A percentile compares a stretch with the other conserved stretches of the same genome.
Conservation (phyloP, 2,113 vertebrate genomes). For the Gambusia holbrooki region DNA sequence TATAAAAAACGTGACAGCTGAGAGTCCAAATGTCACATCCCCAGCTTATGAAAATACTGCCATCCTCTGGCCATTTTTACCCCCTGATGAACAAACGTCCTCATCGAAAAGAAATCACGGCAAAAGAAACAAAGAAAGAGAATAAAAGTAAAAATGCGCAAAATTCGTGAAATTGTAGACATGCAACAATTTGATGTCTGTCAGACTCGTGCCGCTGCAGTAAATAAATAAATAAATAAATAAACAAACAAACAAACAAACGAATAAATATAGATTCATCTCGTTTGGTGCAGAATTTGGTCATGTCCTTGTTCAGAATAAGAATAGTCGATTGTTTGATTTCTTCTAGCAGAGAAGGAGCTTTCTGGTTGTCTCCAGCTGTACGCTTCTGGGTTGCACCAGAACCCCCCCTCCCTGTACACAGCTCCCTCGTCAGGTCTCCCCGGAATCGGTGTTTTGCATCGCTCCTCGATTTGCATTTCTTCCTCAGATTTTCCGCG, state of each 20-base stretch:
- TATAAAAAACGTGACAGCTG: not conserved
- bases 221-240: not conserved
- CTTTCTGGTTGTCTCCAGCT: conserved; percentile 39
- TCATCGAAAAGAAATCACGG: not conserved
- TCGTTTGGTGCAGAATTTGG: not conserved
- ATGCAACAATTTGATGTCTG: not conserved
- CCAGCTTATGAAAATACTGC: conserved; percentile 51
- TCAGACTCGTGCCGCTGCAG: conserved; percentile 30
- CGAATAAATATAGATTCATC: not conserved
- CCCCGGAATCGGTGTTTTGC: conserved; percentile 77
- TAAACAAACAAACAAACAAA: not conserved
- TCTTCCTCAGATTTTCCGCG: conserved; percentile 75
- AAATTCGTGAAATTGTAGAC: not conserved
- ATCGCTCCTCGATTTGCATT: conserved; percentile 79
- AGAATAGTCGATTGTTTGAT: conserved; percentile 9
- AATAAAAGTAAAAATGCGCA: not conserved
- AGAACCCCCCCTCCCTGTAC: conserved; percentile 28
- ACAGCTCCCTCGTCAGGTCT: conserved; percentile 68
- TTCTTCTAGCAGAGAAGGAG: not conserved
- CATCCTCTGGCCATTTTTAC: conserved; percentile 53
- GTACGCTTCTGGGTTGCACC: conserved; percentile 58
- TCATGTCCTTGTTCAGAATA: conserved; percentile 22
- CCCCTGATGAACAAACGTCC: not conserved
- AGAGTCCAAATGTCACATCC: conserved; percentile 42
- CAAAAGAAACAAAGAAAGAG: not conserved